A percentile compares a stretch with the other conserved stretches of the same genome.
Conservation (phyloP, 1,140 invertebrate species). For the Ceratina australensis region DNA sequence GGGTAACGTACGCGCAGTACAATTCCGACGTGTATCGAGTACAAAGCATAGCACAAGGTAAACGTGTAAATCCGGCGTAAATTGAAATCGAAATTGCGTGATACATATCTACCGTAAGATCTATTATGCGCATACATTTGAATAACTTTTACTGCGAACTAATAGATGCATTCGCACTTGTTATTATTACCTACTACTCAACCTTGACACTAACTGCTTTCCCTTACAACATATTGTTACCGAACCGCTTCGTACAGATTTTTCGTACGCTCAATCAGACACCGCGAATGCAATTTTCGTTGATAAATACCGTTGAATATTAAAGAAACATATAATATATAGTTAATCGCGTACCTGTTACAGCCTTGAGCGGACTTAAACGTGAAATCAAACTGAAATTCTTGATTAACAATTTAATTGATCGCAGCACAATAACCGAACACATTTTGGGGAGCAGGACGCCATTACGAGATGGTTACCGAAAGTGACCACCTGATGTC, state of each 20-base stretch:
- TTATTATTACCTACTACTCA: conserved; percentile 1
- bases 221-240: neutral
- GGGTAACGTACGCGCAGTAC: too few species aligned
- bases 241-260: neutral
- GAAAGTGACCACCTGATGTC: neutral
- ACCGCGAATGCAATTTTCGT: too few species aligned
- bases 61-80: conserved; percentile 21
- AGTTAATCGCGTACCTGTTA: too few species aligned
- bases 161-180: conserved; percentile 35
- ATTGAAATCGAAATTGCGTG: conserved; percentile 2
- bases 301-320: too few species aligned
- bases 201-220: conserved; percentile 13
- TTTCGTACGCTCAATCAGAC: too few species aligned
- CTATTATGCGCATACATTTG: conserved; percentile 60
- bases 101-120: conserved; percentile 43
- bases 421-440: too few species aligned
- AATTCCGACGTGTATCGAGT: too few species aligned
- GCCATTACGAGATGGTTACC: neutral
- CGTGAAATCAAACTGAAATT: too few species aligned
- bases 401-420: too few species aligned
- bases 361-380: too few species aligned
- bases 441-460: too few species aligned
- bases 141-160: conserved; percentile 12
- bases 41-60: neutral
- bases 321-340: too few species aligned